These are phyloP conservation scores for Vollenhovia emeryi DNA, from an alignment of 1,140 invertebrate species.

Conservation along the genomic window DNA sequence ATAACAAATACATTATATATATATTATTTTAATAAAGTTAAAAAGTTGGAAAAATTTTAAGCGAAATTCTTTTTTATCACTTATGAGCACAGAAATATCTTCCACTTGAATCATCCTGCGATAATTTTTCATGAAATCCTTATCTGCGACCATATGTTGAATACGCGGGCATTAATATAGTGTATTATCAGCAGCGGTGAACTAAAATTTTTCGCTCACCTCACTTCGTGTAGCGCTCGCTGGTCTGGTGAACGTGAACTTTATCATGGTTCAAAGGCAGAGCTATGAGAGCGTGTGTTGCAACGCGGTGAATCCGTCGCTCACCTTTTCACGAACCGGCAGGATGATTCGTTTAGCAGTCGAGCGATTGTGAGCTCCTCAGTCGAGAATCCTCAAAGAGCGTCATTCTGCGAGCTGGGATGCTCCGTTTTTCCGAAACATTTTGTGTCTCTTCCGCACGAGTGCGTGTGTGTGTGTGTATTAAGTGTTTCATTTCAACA, in stretches of 20 bases:
- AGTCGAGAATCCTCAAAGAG: background rate
- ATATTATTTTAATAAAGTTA: background rate
- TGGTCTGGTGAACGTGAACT: constrained; percentile 40
- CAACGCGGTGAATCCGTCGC: constrained; percentile 37
- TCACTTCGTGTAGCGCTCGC: background rate
- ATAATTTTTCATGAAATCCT: background rate
- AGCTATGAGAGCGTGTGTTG: constrained; percentile 17
- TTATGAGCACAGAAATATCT: background rate
- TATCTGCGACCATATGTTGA: background rate
- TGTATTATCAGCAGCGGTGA: background rate
- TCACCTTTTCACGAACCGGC: constrained; percentile 38
- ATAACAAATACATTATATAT: background rate
- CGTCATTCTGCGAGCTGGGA: background rate
- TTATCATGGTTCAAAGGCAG: constrained; percentile 30
- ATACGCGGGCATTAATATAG: background rate
- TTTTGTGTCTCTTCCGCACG: background rate
- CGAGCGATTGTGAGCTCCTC: background rate
- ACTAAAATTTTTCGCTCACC: background rate
- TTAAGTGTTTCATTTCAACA: background rate
- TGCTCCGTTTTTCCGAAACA: background rate
- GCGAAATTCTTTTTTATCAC: background rate
- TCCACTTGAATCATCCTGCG: background rate
- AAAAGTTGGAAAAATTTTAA: background rate
- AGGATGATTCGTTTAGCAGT: constrained; percentile 14
- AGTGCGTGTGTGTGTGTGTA: background rate